Evolutionary conservation across 2,113 vertebrate genomes (phyloP), one percentile per base, ranked within the genome.

Genomic region (Ageneiosus marmoratus): DNA sequence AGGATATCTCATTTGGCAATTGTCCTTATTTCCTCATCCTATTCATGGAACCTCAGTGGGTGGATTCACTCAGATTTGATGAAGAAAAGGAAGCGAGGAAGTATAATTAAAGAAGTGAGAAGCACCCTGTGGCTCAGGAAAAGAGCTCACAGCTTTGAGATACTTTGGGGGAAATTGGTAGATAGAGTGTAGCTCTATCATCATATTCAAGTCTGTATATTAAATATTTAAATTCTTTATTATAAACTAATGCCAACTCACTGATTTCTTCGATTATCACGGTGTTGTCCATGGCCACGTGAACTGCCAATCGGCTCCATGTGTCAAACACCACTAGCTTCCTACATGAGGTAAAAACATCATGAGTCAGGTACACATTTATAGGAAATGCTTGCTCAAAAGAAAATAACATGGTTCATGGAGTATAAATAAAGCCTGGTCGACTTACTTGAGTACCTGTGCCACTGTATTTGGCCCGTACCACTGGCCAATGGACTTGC

Each of bases 231-330:
- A 22, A 60, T 58, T 46, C 63, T 76, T 83, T 32, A 48, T 41
- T 41, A 37, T 67, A n/a, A n/a, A 65, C 82, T 34, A 83, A 75
- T 62, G 29, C 37, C 56, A 74, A 97, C 98, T 98, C 92, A 99
- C 98, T 92, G 91, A 99, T 98, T 83, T 99, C 97, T 84, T 98
- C 97, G 88, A 98, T 98, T 91, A 98, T 96, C 88, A 99, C 98
- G 0, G 98, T 99, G 94, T 99, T 99, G 92, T 99, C 98, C 98
- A 99, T 99, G 0, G 98, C 98, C 90, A 99, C 95, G 24, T 99
- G 98, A 1, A 99, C 96, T 5, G 97, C 97, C 91, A 99, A 82
- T 27, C 94, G 94, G 84, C 98, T 99, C 98, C 98, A 99, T 0
- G 94, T 95, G 87, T 99, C 98, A 85, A 99, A 99, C 87, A 95